phyloP scores from a whole-genome alignment of 2,888 invertebrate species.

The Caradrina kadenii region DNA sequence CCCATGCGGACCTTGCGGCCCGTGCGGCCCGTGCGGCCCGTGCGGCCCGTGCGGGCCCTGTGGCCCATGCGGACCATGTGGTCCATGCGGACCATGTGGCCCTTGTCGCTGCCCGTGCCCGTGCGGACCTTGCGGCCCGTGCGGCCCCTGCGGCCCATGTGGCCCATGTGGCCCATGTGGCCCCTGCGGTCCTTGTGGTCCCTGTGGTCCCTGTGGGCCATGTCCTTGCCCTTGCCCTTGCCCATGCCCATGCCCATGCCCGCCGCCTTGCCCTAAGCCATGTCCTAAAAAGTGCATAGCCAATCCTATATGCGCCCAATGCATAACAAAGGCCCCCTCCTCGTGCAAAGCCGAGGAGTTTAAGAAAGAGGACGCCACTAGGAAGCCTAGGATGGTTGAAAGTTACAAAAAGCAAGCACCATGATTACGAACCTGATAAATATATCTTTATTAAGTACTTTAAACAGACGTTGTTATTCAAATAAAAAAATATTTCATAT shows the following conservation, averaged over 20 bases:
- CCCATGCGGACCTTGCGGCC: slow-evolving; percentile 62
- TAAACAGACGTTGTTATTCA: slow-evolving; percentile 5
- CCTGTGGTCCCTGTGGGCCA: slow-evolving; percentile 55
- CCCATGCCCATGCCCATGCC: slow-evolving; percentile 38
- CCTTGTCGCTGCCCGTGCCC: slow-evolving; percentile 61
- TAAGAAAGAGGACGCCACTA: slow-evolving; percentile 65
- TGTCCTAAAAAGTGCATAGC: slow-evolving; percentile 50
- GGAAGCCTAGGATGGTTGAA: slow-evolving; percentile 50
- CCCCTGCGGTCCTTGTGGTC: slow-evolving; percentile 61
- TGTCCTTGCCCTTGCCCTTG: slow-evolving; percentile 47
- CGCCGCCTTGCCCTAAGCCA: slow-evolving; percentile 59
- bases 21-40: slow-evolving; percentile 61
- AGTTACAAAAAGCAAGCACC: slow-evolving; percentile 53
- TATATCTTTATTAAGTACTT: background rate
- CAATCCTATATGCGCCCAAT: slow-evolving; percentile 24
- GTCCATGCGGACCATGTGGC: slow-evolving; percentile 67
- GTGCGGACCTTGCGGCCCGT: slow-evolving; percentile 55
- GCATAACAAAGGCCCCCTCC: slow-evolving; percentile 21
- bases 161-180: slow-evolving; percentile 65
- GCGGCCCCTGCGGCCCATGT: slow-evolving; percentile 66
- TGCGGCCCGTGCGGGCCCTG: slow-evolving; percentile 72
- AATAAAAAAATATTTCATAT: slow-evolving; percentile 2
- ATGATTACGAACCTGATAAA: slow-evolving; percentile 20
- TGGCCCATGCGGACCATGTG: slow-evolving; percentile 69
- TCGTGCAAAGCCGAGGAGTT: slow-evolving; percentile 46